These are phyloP conservation scores for Cladopsammia gracilis DNA, from an alignment of 64 coral and sea anemone genomes.

Conservation along the genomic window DNA sequence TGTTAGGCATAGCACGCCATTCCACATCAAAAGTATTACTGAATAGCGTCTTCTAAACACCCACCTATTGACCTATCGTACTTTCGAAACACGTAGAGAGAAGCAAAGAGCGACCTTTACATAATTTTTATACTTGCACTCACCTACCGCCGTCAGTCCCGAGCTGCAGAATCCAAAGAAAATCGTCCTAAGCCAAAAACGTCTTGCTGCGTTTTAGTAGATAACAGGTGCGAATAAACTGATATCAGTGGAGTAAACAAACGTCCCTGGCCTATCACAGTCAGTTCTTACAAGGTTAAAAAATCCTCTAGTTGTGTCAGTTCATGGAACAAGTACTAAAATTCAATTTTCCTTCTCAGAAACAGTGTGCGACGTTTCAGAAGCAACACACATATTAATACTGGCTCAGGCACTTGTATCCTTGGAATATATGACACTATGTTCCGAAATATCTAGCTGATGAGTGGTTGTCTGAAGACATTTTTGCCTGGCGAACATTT, in stretches of 20 bases:
- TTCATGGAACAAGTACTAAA: not conserved
- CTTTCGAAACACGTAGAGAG: no score
- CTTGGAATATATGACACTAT: conserved; percentile 22
- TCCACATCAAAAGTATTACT: no score
- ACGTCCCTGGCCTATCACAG: not conserved
- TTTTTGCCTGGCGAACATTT: conserved; percentile 57
- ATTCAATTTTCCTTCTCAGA: not conserved
- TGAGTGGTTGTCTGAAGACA: conserved; percentile 38
- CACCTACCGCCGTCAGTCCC: not conserved
- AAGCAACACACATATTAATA: not conserved
- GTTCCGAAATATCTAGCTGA: conserved; percentile 3
- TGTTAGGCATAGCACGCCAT: no score
- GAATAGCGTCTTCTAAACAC: no score
- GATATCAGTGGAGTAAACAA: not conserved
- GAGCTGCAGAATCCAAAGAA: not conserved
- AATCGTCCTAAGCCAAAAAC: not conserved
- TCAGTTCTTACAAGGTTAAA: not conserved
- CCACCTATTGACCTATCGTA: no score
- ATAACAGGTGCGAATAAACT: not conserved
- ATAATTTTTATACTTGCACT: not conserved
- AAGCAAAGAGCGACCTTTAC: no score
- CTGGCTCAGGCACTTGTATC: not conserved
- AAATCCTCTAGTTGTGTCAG: not conserved
- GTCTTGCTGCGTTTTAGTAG: not conserved
- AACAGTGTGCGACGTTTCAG: not conserved